These are phyloP conservation scores for Arizona elegans DNA, from an alignment of 2,113 vertebrate species.

Conservation along the genomic window DNA sequence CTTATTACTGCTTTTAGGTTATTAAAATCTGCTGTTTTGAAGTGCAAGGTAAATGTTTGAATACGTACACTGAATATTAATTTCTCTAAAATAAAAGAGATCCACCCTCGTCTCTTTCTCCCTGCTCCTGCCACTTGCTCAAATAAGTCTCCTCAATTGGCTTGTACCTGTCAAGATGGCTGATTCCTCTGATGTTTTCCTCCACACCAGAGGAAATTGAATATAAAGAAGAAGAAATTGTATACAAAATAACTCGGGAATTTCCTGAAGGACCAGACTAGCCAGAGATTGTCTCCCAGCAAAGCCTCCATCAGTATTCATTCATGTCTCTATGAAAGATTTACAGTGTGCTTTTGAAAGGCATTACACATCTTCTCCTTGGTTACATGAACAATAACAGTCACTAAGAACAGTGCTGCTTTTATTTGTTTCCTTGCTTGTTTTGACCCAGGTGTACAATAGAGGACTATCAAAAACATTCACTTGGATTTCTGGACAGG, in stretches of 20 bases:
- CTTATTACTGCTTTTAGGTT: not conserved
- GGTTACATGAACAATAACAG: not conserved
- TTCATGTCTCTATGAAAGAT: not conserved
- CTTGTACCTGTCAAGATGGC: not conserved
- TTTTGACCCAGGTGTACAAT: not conserved
- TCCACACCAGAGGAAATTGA: not conserved
- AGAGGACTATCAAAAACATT: not conserved
- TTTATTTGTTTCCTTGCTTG: not conserved
- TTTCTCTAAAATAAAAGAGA: not conserved
- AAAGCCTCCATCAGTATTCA: not conserved
- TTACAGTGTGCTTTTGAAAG: not conserved
- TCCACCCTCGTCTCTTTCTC: not conserved
- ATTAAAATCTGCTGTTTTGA: not conserved
- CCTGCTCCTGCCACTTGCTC: not conserved
- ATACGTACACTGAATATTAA: not conserved
- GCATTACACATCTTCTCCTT: not conserved
- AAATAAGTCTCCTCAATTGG: not conserved
- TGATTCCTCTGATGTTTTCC: not conserved
- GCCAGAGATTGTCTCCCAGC: not conserved
- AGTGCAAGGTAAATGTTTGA: not conserved
- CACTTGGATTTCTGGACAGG: not conserved
- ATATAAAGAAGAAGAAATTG: not conserved
- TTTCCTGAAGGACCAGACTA: not conserved
- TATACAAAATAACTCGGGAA: not conserved
- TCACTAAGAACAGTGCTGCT: not conserved